Evolutionary conservation across 2,113 vertebrate genomes (phyloP), one percentile per base, ranked within the genome.

Genomic region (Euleptes europaea): DNA sequence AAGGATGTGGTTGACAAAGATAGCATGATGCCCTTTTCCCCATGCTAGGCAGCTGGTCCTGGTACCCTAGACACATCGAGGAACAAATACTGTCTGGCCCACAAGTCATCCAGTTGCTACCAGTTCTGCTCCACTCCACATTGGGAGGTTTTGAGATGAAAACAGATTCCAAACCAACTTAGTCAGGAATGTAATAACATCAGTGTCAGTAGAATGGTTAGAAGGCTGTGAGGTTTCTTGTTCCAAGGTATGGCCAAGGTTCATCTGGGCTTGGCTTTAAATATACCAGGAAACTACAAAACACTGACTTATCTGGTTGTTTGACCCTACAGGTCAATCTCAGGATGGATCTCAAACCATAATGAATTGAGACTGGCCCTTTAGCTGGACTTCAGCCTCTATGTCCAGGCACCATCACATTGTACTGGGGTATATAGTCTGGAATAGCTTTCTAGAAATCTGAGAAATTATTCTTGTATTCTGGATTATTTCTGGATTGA

Each of bases 1-100:
- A 91, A 93, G 88, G 92, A 88, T 93, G 90, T 91, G 92, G 92
- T 87, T 38, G 40, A 67, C 35, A 77, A 69, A 63, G 67, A 69
- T 19, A 9, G 31, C 31, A 49, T 67, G 42, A 70, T 49, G 9
- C 15, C 19, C 67, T 4, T 54, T 12, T 10, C 31, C n/a, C 26
- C 51, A 54, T 51, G n/a, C 14, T 51, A 21, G 19, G 31, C 65
- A 80, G 33, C 44, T 57, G 26, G 23, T 40, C 28, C 44, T 21
- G 11, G 10, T 77, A 75, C 12, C 5, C 31, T n/a, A 40, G 65
- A 35, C 47, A 40, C 19, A 54, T 28, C 21, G 54, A 23, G 44
- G 31, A 57, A 21, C 23, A 14, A 67, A 51, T 15, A 28, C 38
- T 44, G 7, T 23, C 12, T 28, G 15, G 3, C 33, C 26, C 6